Conservation (phyloP, 2,113 vertebrate genomes). For the Amia ocellicauda region DNA sequence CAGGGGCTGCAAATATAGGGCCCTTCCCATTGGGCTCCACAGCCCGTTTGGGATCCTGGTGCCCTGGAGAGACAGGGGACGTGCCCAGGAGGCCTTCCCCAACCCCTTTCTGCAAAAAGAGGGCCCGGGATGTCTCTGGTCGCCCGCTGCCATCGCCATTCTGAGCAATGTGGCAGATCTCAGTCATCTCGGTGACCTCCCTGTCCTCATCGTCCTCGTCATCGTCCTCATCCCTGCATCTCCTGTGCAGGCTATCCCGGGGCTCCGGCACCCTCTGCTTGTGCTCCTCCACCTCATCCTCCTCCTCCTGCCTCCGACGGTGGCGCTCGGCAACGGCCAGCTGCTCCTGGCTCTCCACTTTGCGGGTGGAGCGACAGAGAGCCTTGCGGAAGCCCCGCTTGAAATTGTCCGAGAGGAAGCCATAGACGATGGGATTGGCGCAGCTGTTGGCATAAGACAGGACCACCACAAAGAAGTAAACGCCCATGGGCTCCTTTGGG, state of each 20-base stretch:
- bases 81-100: slow-evolving; percentile 29
- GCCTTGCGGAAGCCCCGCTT: slow-evolving; percentile 90
- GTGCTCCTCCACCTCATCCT: slow-evolving; percentile 48
- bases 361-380: slow-evolving; percentile 75
- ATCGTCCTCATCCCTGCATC: slow-evolving; percentile 45
- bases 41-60: slow-evolving; percentile 23
- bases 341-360: slow-evolving; percentile 60
- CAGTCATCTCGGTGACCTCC: slow-evolving; percentile 60
- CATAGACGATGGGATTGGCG: slow-evolving; percentile 92
- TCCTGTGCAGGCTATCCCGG: slow-evolving; percentile 60
- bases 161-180: slow-evolving; percentile 74
- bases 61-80: slow-evolving; percentile 37
- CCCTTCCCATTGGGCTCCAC: slow-evolving; percentile 42
- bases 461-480: slow-evolving; percentile 87
- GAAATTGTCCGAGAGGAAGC: slow-evolving; percentile 94
- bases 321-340: slow-evolving; percentile 39
- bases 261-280: slow-evolving; percentile 56
- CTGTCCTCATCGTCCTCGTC: slow-evolving; percentile 51
- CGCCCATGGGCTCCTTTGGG: slow-evolving; percentile 73
- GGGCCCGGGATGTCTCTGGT: slow-evolving; percentile 32
- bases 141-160: slow-evolving; percentile 64
- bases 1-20: slow-evolving; percentile 25
- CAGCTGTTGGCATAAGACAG: slow-evolving; percentile 94
- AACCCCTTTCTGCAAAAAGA: slow-evolving; percentile 43
- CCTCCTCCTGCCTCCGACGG: slow-evolving; percentile 38